Percentiles rank a stretch among this genome's conserved stretches.
phyloP scores from a whole-genome alignment of 2,888 invertebrate genomes.

The Coenonympha glycerion region DNA sequence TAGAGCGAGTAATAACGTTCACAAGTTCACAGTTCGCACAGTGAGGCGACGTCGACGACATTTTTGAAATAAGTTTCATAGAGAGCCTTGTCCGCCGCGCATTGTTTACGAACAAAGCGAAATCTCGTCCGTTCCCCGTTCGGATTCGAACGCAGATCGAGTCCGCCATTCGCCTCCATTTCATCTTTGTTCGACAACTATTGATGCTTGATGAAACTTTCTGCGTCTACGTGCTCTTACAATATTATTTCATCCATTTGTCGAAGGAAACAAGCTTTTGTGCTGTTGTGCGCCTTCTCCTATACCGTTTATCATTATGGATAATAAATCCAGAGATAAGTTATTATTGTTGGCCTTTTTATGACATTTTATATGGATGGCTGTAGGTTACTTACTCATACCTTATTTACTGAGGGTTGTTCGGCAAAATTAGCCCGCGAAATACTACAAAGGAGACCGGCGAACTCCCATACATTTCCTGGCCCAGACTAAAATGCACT shows the following conservation, averaged over 20 bases:
- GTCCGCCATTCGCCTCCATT: slow-evolving; percentile 50
- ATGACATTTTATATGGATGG: too few species aligned
- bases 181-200: slow-evolving; percentile 63
- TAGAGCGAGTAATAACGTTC: slow-evolving; percentile 5
- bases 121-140: slow-evolving; percentile 49
- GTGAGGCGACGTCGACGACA: slow-evolving; percentile 3
- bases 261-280: slow-evolving; percentile 6
- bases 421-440: too few species aligned
- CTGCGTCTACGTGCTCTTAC: slow-evolving; percentile 37
- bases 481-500: too few species aligned
- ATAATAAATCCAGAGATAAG: too few species aligned
- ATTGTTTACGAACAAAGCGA: slow-evolving; percentile 68
- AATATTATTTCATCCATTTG: slow-evolving; percentile 29
- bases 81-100: slow-evolving; percentile 51
- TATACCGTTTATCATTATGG: neutral
- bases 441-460: too few species aligned
- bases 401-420: too few species aligned
- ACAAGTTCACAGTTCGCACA: slow-evolving; percentile 8
- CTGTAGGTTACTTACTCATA: too few species aligned
- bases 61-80: slow-evolving; percentile 57
- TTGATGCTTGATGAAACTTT: slow-evolving; percentile 59
- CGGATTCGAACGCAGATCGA: slow-evolving; percentile 42
- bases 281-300: neutral
- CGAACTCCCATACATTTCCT: too few species aligned
- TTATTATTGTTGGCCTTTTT: too few species aligned